These are phyloP conservation scores for Mobula hypostoma DNA, from an alignment of 2,113 vertebrate species.

Conservation along the genomic window DNA sequence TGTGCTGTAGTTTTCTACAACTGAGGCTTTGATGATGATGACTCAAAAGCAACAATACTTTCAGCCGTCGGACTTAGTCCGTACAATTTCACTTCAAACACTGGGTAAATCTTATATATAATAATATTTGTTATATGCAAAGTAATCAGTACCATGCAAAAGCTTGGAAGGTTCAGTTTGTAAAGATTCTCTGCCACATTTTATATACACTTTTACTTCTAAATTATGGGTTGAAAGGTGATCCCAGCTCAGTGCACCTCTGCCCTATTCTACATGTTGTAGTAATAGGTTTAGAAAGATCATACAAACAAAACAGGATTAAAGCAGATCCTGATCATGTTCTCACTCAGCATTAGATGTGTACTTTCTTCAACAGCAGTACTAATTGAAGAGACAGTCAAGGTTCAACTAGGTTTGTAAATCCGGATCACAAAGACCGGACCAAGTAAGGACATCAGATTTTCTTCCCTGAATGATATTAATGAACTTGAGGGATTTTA, in stretches of 20 bases:
- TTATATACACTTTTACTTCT: neutral
- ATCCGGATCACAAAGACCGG: no score
- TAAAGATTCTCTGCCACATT: neutral
- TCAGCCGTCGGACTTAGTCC: neutral
- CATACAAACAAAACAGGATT: neutral
- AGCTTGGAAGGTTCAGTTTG: neutral
- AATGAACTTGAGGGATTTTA: no score
- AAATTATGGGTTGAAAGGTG: no score
- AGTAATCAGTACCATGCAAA: neutral
- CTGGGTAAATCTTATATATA: neutral
- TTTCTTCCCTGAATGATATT: no score
- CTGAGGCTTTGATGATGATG: no score
- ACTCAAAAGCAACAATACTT: neutral
- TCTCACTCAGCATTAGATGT: neutral
- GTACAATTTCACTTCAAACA: neutral
- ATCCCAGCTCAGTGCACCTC: no score
- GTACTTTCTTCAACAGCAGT: neutral
- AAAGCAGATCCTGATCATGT: neutral
- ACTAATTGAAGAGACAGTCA: no score
- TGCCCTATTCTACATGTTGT: no score
- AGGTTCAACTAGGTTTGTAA: no score
- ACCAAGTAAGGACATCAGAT: no score
- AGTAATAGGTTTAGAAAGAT: no score
- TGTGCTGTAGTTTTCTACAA: no score
- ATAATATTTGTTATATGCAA: neutral